Base-by-base conservation (phyloP, 1,140 invertebrate species). In the Zaprionus camerounensis region DNA sequence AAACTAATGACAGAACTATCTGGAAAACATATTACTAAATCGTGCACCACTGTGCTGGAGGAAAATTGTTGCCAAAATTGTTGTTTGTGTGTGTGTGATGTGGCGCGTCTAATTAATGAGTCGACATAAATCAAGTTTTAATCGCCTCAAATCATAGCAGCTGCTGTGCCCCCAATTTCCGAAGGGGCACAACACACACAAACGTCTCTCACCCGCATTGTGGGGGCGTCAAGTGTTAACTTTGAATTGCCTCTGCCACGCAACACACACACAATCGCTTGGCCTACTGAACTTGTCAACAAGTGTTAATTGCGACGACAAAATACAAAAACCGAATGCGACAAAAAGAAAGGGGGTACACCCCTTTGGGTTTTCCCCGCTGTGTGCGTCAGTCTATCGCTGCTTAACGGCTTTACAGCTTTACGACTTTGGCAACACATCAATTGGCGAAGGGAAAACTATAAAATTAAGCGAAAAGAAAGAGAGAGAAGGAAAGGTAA, bases 251-350 rank as follows among this genome's bases (percentile, higher is more conserved):
- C 58, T 24, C 51, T 56, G 70, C 64, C 75, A 77, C 75, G 75
- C 75, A 73, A 38, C 57, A 73, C 64, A 24, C 53, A 72, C 31
- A 65, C 38, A 34, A 51, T 58, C 55, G 53, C 71, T 70, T 81
- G 82, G 79, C 82, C 82, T 71, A 86, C 71, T 86, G 82, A 86
- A 87, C 82, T 86, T 86, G 80, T 86, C 79, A 86, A 80, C 83
- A 80, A 87, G 82, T 86, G 82, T 86, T 86, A 87, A 86, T 86
- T 86, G 80, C 79, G 62, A 83, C 66, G 53, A 53, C 81, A 28
- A 28, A 7, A 31, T 49, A 56, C 57, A 46, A 44, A 66, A 62
- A 11, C 22, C 31, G 26, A 69, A 34, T 15, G 38, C 9, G 20
- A 76, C 31, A 17, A 26, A 51, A 57, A 57, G 3, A 55, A 44